Conservation (phyloP, 2,113 vertebrate genomes). For the Oceanodroma tethys region DNA sequence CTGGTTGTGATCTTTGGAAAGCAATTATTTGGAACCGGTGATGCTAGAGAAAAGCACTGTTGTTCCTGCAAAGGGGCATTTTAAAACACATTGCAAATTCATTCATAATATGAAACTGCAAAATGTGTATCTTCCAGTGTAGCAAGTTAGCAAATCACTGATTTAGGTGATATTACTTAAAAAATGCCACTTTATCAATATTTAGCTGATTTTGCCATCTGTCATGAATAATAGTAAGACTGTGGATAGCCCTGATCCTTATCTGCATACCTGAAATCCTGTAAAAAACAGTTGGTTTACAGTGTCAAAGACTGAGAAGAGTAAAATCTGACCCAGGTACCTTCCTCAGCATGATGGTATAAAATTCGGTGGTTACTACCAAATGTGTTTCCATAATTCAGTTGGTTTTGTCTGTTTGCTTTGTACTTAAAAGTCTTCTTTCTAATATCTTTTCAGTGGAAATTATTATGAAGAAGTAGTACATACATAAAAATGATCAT, state of each 20-base stretch:
- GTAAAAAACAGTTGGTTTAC: neutral
- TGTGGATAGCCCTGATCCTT: neutral
- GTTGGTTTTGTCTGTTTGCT: neutral
- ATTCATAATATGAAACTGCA: neutral
- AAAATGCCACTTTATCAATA: neutral
- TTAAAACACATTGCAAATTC: neutral
- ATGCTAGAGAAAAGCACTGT: neutral
- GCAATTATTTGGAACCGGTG: fast-evolving
- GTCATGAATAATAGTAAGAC: fast-evolving
- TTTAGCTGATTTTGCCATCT: neutral
- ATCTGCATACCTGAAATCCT: neutral
- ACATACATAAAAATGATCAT: neutral
- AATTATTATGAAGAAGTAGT: neutral
- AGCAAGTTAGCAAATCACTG: neutral
- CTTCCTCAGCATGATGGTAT: neutral
- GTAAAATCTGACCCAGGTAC: neutral
- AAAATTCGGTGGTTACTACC: neutral
- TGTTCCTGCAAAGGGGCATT: neutral
- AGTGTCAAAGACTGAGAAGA: neutral
- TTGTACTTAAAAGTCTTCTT: neutral
- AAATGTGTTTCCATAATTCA: neutral
- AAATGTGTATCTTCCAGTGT: fast-evolving
- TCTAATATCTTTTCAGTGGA: neutral
- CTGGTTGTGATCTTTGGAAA: neutral
- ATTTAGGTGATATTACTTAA: neutral